These are phyloP conservation scores for Cephus nigrinus DNA, from an alignment of 2,888 invertebrate genomes.

Conservation along the genomic window DNA sequence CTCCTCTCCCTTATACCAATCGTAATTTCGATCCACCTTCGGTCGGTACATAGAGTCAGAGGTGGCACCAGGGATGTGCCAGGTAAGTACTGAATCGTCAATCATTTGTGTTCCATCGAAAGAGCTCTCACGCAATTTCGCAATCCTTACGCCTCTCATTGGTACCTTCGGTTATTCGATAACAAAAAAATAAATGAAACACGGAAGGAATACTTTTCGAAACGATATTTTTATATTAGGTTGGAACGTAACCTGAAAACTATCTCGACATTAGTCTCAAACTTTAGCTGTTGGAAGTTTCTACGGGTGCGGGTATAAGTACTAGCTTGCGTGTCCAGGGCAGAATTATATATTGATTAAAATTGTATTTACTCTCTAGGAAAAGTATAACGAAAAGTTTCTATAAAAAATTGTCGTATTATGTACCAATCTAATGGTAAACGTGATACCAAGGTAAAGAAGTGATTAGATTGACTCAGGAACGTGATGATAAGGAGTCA, in stretches of 20 bases:
- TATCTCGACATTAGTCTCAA: too few relatives aligned
- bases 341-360: too few relatives aligned
- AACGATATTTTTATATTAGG: neutral
- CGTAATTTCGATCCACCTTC: neutral
- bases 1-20: neutral
- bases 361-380: too few relatives aligned
- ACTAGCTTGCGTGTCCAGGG: too few relatives aligned
- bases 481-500: neutral
- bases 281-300: too few relatives aligned
- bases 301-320: too few relatives aligned
- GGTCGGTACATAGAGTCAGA: neutral
- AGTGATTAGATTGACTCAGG: neutral
- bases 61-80: neutral
- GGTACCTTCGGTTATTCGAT: neutral
- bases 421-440: neutral
- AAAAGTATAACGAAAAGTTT: too few relatives aligned
- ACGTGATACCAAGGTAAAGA: neutral
- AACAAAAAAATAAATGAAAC: neutral
- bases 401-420: too few relatives aligned
- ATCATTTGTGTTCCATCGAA: neutral
- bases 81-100: neutral
- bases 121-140: neutral
- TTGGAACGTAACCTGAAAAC: too few relatives aligned
- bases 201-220: neutral
- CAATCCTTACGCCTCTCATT: neutral